These are phyloP conservation scores for Cepphus grylle DNA, from an alignment of 2,113 vertebrate genomes.

Conservation along the genomic window DNA sequence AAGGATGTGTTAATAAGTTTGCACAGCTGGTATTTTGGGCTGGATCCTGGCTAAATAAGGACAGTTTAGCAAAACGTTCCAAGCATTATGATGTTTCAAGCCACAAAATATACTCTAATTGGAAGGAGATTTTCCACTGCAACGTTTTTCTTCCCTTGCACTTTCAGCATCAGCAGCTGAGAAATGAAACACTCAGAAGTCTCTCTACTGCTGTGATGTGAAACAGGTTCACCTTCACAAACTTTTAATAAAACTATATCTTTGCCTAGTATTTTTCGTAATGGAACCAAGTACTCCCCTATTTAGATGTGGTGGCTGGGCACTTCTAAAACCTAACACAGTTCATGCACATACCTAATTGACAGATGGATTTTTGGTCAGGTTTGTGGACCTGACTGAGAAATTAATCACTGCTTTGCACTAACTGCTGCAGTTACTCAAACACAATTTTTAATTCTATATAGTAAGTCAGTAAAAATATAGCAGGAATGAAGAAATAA, in stretches of 20 bases:
- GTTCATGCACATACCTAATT: neutral
- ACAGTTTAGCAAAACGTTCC: neutral
- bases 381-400: neutral
- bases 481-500: neutral
- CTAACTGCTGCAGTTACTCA: neutral
- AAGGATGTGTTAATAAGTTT: constrained; percentile 38
- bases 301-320: neutral
- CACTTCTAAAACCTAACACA: neutral
- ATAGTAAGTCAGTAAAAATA: neutral
- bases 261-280: neutral
- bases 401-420: neutral
- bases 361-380: neutral
- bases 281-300: neutral
- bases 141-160: neutral
- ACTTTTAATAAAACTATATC: neutral
- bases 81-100: neutral
- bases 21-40: constrained; percentile 30
- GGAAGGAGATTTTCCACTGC: neutral
- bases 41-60: constrained; percentile 11
- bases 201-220: neutral
- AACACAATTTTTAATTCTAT: neutral
- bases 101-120: neutral
- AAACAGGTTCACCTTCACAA: neutral
- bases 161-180: neutral
- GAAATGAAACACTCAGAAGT: neutral